Conservation (phyloP, 2,113 vertebrate genomes). For the Rhadina sibilatrix region DNA sequence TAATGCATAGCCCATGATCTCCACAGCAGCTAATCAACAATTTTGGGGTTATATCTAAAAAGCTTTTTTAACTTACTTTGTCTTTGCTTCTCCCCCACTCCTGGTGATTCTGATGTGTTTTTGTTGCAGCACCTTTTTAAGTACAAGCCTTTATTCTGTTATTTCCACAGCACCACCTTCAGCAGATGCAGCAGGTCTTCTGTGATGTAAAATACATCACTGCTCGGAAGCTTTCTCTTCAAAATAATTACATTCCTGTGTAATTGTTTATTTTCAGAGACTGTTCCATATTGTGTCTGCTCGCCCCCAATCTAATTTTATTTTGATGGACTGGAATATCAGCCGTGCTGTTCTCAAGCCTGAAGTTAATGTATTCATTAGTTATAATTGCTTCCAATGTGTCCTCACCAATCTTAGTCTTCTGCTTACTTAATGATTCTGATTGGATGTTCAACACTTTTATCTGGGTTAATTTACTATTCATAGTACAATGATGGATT, state of each 20-base stretch:
- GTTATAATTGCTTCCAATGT: constrained; percentile 73
- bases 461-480: constrained; percentile 82
- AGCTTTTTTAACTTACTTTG: background rate
- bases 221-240: constrained; percentile 18
- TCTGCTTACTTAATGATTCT: constrained; percentile 73
- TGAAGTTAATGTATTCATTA: constrained; percentile 78
- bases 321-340: constrained; percentile 64
- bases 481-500: constrained; percentile 79
- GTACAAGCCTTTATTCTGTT: background rate
- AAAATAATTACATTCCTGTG: constrained; percentile 19
- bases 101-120: background rate
- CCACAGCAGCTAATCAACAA: background rate
- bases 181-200: background rate
- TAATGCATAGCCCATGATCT: background rate
- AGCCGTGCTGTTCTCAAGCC: background rate
- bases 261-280: constrained; percentile 57
- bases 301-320: constrained; percentile 49
- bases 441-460: constrained; percentile 79
- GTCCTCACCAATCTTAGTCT: constrained; percentile 74
- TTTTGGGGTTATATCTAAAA: background rate
- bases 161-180: background rate
- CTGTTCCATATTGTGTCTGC: constrained; percentile 34
- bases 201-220: background rate
- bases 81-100: background rate
- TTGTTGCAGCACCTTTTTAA: background rate